Percentiles rank a stretch among this genome's conserved stretches.
Evolutionary conservation across 2,888 invertebrate genomes (phyloP).

Genomic region (Lasioglossum oenotherae): DNA sequence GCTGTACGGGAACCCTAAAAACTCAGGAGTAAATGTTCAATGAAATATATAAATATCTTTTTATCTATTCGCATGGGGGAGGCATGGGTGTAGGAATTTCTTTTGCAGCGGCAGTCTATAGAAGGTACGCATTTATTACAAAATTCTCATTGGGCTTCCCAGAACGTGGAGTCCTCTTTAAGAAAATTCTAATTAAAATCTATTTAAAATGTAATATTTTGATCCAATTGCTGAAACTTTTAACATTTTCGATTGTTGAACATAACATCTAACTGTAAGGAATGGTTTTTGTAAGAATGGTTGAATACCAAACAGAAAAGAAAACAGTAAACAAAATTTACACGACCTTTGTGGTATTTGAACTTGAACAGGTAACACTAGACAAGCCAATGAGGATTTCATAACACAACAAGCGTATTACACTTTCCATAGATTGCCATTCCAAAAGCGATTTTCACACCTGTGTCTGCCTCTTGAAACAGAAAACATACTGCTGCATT

Average conservation of each 20-base stretch:
- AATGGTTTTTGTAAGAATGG: background rate
- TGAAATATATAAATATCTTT: background rate
- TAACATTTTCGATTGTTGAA: background rate
- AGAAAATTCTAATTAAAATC: background rate
- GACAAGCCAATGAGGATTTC: background rate
- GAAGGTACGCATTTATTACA: constrained; percentile 1
- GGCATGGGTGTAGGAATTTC: background rate
- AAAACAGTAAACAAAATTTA: background rate
- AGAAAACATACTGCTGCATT: background rate
- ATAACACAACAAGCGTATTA: background rate
- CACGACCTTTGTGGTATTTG: background rate
- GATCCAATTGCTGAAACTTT: background rate
- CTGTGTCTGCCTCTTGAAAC: background rate
- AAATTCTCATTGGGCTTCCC: background rate
- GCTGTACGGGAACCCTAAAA: constrained; percentile 49
- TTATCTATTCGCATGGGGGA: background rate
- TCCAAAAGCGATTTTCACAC: background rate
- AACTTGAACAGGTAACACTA: background rate
- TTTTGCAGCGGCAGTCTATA: background rate
- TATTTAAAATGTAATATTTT: background rate
- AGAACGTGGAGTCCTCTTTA: background rate
- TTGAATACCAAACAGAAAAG: background rate
- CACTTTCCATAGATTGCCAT: background rate
- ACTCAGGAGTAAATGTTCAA: constrained; percentile 44
- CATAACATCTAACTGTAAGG: background rate